A percentile compares a stretch with the other conserved stretches of the same genome.
Conservation (phyloP, 2,888 invertebrate species). For the Parnassius apollo region DNA sequence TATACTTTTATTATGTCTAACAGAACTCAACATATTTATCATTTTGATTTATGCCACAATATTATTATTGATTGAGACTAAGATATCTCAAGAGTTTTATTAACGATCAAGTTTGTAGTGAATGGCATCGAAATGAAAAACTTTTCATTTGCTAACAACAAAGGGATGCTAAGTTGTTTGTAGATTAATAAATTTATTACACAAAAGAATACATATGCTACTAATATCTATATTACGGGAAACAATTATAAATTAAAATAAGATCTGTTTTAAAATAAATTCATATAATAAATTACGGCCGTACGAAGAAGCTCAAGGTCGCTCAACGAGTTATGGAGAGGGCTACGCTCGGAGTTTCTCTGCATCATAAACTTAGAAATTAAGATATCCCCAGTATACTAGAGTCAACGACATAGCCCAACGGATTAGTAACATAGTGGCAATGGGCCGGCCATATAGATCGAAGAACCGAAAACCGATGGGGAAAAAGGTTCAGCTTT, state of each 20-base stretch:
- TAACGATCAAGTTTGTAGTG: conserved; percentile 10
- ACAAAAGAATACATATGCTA: not conserved
- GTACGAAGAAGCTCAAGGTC: no score
- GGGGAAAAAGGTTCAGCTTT: no score
- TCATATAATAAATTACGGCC: not conserved
- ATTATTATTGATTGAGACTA: conserved; percentile 5
- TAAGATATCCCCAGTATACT: no score
- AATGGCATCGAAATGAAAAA: conserved; percentile 7
- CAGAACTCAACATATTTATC: conserved; percentile 7
- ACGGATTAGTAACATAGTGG: no score
- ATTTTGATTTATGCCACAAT: conserved; percentile 13
- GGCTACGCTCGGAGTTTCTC: no score
- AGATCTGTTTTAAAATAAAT: not conserved
- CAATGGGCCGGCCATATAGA: no score
- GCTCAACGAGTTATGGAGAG: no score
- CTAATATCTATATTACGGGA: no score
- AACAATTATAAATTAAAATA: no score
- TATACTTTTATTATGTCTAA: not conserved
- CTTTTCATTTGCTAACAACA: conserved; percentile 9
- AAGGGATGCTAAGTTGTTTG: conserved; percentile 20
- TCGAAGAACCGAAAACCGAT: no score
- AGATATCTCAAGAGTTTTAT: conserved; percentile 13
- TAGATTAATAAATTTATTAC: conserved; percentile 20
- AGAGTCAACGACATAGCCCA: no score
- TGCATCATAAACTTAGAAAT: no score